phyloP scores from a whole-genome alignment of 2,113 vertebrate species.

The Orientallactaga bullata region DNA sequence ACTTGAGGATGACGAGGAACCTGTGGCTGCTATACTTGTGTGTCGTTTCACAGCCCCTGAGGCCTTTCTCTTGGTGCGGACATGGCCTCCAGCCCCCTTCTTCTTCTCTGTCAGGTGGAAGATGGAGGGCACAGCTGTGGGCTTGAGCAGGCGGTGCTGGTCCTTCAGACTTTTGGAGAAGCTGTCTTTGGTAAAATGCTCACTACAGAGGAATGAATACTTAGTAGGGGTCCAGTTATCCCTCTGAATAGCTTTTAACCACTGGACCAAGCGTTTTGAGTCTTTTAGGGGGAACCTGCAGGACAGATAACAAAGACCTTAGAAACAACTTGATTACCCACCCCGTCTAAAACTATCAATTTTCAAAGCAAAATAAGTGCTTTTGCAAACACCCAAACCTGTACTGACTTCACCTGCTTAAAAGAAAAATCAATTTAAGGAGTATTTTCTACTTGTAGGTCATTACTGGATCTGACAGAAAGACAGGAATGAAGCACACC shows the following conservation, averaged over 20 bases:
- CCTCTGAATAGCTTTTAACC: slow-evolving; percentile 90
- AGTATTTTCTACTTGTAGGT: background rate
- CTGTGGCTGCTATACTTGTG: slow-evolving; percentile 46
- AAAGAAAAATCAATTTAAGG: background rate
- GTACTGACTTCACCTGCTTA: background rate
- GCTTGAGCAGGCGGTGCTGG: slow-evolving; percentile 89
- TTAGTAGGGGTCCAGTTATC: slow-evolving; percentile 92
- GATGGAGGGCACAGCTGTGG: slow-evolving; percentile 90
- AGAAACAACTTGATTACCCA: background rate
- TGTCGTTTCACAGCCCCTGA: slow-evolving; percentile 71
- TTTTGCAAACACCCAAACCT: background rate
- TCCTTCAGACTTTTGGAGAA: slow-evolving; percentile 89
- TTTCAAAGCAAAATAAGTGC: background rate
- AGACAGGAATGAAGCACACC: accelerated
- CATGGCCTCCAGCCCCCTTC: slow-evolving; percentile 79
- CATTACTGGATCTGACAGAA: background rate
- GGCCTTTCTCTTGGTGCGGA: slow-evolving; percentile 79
- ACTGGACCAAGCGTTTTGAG: slow-evolving; percentile 89
- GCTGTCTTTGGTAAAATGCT: slow-evolving; percentile 92
- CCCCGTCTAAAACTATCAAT: background rate
- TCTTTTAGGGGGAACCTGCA: slow-evolving; percentile 91
- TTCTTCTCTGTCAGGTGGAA: slow-evolving; percentile 87
- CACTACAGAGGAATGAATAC: slow-evolving; percentile 92
- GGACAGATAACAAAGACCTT: slow-evolving; percentile 1
- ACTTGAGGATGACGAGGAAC: background rate